Evolutionary conservation across 2,797 vertebrate genomes (phyloP).

Genomic region (Apogon talboti): DNA sequence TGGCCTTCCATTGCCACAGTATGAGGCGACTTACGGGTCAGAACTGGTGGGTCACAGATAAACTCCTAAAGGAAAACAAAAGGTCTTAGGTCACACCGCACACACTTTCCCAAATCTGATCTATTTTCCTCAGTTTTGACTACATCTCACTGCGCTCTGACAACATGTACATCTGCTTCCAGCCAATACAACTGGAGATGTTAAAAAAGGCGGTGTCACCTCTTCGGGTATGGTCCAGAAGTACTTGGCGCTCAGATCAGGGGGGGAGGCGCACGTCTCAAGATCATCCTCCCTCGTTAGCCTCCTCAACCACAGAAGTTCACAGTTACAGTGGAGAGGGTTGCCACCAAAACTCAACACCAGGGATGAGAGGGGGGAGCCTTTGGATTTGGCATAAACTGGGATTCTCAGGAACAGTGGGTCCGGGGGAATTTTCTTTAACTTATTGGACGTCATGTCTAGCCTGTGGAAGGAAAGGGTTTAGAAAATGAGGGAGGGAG

Average conservation of each 20-base stretch:
- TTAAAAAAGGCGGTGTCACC: conserved; percentile 50
- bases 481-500: background rate
- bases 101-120: background rate
- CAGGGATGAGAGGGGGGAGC: conserved; percentile 84
- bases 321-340: conserved; percentile 92
- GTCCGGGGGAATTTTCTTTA: conserved; percentile 92
- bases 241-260: conserved; percentile 88
- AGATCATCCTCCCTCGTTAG: conserved; percentile 90
- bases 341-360: conserved; percentile 92
- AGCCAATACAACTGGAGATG: background rate
- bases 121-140: background rate
- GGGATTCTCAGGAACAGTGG: conserved; percentile 90
- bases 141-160: background rate
- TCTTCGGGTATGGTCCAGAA: conserved; percentile 92
- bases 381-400: conserved; percentile 89
- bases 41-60: conserved; percentile 90
- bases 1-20: conserved; percentile 85
- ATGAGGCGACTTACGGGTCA: conserved; percentile 86
- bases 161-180: background rate
- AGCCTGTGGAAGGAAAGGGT: conserved; percentile 68
- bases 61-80: conserved; percentile 82
- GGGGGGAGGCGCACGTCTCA: conserved; percentile 91
- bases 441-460: conserved; percentile 93
- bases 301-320: conserved; percentile 89
- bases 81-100: background rate